Percentiles rank a stretch among this genome's conserved stretches.
Evolutionary conservation across 2,797 vertebrate genomes (phyloP).

Genomic region (Tiaroga cobitis): DNA sequence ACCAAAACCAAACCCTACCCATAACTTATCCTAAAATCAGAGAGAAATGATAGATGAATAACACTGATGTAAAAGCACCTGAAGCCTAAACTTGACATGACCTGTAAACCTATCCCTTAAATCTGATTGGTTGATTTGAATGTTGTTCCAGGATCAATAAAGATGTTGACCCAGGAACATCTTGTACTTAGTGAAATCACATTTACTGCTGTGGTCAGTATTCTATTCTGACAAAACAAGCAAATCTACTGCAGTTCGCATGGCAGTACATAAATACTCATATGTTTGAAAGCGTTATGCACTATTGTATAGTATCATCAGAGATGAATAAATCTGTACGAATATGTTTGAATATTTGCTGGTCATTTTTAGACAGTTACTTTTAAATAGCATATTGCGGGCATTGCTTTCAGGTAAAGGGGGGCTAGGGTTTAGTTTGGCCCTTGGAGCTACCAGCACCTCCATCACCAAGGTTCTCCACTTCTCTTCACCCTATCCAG

Average conservation of each 20-base stretch:
- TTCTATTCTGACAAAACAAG: neutral
- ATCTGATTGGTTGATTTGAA: too few species aligned
- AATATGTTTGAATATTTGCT: neutral
- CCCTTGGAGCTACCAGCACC: conserved; percentile 51
- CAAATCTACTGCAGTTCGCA: neutral
- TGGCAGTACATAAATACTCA: neutral
- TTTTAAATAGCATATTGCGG: neutral
- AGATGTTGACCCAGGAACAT: too few species aligned
- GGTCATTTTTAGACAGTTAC: neutral
- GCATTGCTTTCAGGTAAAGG: neutral
- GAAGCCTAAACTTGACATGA: too few species aligned
- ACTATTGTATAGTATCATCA: neutral
- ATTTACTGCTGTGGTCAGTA: neutral
- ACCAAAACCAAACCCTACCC: too few species aligned
- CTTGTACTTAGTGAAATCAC: too few species aligned
- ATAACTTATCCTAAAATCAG: too few species aligned
- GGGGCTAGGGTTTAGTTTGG: neutral
- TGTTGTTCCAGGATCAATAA: too few species aligned
- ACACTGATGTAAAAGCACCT: too few species aligned
- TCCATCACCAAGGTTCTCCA: conserved; percentile 58
- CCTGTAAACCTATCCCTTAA: too few species aligned
- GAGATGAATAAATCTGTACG: neutral
- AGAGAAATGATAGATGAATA: too few species aligned
- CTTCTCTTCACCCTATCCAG: conserved; percentile 57
- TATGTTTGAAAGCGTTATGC: neutral